phyloP scores from a whole-genome alignment of 2,113 vertebrate genomes.

The Nicator chloris region DNA sequence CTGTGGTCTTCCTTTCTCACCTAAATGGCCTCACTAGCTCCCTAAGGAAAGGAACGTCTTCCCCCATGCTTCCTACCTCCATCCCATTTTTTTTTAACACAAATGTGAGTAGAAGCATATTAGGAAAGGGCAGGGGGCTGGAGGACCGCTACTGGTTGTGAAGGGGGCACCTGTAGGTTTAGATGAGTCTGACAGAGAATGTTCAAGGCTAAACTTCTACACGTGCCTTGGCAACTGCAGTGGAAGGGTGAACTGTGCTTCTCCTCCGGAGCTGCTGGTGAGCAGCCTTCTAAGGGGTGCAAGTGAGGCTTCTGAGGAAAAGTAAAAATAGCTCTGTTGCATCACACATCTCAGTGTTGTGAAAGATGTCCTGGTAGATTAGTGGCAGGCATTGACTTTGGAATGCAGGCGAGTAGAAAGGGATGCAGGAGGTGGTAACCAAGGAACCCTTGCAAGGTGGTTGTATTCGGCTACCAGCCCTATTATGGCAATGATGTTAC shows the following conservation, averaged over 20 bases:
- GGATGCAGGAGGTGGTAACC: not conserved
- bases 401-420: not conserved
- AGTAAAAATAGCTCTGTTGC: not conserved
- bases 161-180: not conserved
- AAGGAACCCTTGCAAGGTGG: accelerated
- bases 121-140: not conserved
- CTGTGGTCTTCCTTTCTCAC: not conserved
- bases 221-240: not conserved
- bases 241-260: not conserved
- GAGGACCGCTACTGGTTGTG: not conserved
- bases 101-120: not conserved
- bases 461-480: not conserved
- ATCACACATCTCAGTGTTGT: not conserved
- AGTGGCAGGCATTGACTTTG: not conserved
- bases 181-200: not conserved
- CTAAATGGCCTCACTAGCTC: not conserved
- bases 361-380: not conserved
- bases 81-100: not conserved
- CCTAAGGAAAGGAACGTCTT: not conserved
- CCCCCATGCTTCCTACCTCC: not conserved
- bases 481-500: not conserved
- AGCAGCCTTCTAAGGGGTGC: not conserved
- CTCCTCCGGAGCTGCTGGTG: not conserved
- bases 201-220: not conserved
- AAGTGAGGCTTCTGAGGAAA: not conserved